A percentile compares a stretch with the other conserved stretches of the same genome.
Evolutionary conservation across 2,797 vertebrate genomes (phyloP).

Genomic region (Poecilia velifera): DNA sequence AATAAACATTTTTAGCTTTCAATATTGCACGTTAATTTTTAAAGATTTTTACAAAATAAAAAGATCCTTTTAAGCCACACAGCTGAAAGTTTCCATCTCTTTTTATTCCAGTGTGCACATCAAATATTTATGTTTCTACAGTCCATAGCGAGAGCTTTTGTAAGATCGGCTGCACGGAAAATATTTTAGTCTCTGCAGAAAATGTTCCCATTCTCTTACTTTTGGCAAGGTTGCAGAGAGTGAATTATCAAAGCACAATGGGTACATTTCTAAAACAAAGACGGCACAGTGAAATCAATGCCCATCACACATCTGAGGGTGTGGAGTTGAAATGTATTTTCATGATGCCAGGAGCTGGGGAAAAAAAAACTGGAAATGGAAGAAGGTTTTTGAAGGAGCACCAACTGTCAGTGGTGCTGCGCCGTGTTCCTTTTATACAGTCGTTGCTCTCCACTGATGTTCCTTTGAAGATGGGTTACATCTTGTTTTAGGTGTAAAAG

Average conservation of each 20-base stretch:
- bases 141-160: conserved; percentile 43
- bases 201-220: conserved; percentile 33
- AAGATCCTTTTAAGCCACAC: conserved; percentile 40
- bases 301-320: conserved; percentile 61
- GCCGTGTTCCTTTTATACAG: conserved; percentile 66
- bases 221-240: conserved; percentile 48
- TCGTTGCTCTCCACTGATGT: conserved; percentile 53
- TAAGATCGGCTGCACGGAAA: conserved; percentile 43
- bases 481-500: conserved; percentile 72
- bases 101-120: conserved; percentile 55
- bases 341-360: conserved; percentile 49
- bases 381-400: conserved; percentile 61
- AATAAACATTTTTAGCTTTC: conserved; percentile 35
- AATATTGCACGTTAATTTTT: conserved; percentile 47
- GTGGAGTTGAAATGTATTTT: conserved; percentile 60
- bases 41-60: conserved; percentile 38
- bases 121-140: conserved; percentile 65
- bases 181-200: conserved; percentile 43
- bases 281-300: conserved; percentile 62
- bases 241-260: conserved; percentile 68
- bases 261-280: conserved; percentile 68
- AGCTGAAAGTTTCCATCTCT: conserved; percentile 50
- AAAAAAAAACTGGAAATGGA: conserved; percentile 38
- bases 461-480: conserved; percentile 72
- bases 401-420: conserved; percentile 41